These are phyloP conservation scores for Dallia pectoralis DNA, from an alignment of 2,797 vertebrate species.

Conservation along the genomic window DNA sequence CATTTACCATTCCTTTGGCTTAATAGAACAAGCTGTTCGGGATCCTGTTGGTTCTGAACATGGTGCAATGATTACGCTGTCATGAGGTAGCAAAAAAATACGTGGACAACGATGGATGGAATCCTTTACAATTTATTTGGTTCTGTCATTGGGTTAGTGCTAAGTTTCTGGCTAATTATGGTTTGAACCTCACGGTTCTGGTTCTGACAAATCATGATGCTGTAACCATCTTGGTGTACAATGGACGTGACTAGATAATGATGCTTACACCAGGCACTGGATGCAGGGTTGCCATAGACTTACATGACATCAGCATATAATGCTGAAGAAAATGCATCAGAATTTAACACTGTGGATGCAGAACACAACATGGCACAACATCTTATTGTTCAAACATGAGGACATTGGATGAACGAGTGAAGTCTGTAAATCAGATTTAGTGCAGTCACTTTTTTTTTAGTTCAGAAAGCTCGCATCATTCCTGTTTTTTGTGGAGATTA, in stretches of 20 bases:
- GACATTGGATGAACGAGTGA: constrained; percentile 1
- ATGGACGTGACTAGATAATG: constrained; percentile 51
- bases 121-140: too few species aligned
- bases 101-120: too few species aligned
- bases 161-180: too few species aligned
- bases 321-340: constrained; percentile 28
- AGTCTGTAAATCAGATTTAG: background rate
- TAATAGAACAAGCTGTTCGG: too few species aligned
- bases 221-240: constrained; percentile 19
- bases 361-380: constrained; percentile 56
- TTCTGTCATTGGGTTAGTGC: too few species aligned
- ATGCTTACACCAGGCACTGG: constrained; percentile 52
- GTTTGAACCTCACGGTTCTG: too few species aligned
- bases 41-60: too few species aligned
- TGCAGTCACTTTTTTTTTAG: background rate
- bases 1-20: too few species aligned
- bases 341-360: constrained; percentile 68
- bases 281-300: constrained; percentile 54
- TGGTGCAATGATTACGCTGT: too few species aligned
- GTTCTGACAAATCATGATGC: background rate
- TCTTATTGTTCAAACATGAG: constrained; percentile 34
- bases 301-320: constrained; percentile 70
- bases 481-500: background rate
- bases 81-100: too few species aligned
- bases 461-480: background rate